Conservation (phyloP, 2,113 vertebrate species). For the Microtus pennsylvanicus region DNA sequence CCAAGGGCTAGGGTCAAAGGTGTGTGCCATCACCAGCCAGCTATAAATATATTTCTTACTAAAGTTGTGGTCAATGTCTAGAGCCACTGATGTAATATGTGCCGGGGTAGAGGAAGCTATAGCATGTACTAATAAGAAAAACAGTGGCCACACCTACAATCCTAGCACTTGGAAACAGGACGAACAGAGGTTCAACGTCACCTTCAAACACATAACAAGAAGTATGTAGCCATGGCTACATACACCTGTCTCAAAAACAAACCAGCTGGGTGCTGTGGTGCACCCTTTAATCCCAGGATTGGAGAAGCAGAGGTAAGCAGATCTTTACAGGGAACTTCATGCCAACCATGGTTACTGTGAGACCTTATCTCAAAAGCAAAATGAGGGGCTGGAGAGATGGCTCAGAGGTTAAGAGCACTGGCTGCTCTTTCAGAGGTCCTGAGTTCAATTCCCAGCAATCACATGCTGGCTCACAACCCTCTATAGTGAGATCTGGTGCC, state of each 20-base stretch:
- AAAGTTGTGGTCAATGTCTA: neutral
- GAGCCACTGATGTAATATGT: neutral
- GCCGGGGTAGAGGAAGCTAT: neutral
- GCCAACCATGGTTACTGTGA: neutral
- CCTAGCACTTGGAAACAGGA: neutral
- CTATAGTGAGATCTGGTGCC: no score
- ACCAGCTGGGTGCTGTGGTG: neutral
- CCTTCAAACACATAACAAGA: neutral
- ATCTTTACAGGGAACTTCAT: neutral
- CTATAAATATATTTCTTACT: constrained; percentile 9
- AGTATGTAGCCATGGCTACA: neutral
- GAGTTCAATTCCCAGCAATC: no score
- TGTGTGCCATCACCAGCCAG: neutral
- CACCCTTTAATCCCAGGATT: neutral
- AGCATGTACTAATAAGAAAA: neutral
- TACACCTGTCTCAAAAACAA: no score
- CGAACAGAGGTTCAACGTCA: neutral
- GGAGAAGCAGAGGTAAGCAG: neutral
- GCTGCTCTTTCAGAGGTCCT: no score
- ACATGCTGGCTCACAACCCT: no score
- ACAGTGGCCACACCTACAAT: neutral
- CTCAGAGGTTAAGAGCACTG: neutral
- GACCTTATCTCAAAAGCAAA: neutral
- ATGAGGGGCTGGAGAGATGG: neutral
- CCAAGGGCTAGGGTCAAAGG: neutral